Evolutionary conservation across 2,888 invertebrate species (phyloP).

Genomic region (Caenorhabditis panamensis): DNA sequence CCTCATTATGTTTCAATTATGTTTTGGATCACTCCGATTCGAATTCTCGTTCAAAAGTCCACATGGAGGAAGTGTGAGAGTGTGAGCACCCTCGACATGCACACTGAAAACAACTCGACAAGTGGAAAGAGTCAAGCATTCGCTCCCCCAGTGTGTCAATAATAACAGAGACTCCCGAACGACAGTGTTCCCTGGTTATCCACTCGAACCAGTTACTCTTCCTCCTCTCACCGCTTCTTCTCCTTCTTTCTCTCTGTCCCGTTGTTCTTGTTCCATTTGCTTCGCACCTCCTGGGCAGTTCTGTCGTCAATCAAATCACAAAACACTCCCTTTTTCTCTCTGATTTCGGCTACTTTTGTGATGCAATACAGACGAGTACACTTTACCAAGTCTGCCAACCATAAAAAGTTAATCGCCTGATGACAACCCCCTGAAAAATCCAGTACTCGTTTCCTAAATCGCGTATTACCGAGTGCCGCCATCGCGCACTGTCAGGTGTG

Average conservation of each 20-base stretch:
- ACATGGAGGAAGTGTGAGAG: background rate
- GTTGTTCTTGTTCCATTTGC: slow-evolving; percentile 2
- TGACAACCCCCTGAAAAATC: slow-evolving; percentile 28
- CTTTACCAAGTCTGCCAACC: slow-evolving; percentile 44
- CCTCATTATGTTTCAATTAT: background rate
- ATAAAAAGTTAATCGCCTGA: slow-evolving; percentile 53
- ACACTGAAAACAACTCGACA: slow-evolving; percentile 22
- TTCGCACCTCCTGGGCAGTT: too few species aligned
- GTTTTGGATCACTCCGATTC: background rate
- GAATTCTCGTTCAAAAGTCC: background rate
- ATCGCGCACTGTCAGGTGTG: background rate
- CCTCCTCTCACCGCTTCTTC: slow-evolving; percentile 1
- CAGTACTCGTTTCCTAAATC: slow-evolving; percentile 25
- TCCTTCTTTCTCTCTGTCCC: slow-evolving; percentile 10
- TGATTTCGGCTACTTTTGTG: background rate
- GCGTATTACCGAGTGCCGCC: slow-evolving; percentile 21
- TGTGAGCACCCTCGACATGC: background rate
- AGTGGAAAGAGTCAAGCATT: slow-evolving; percentile 12
- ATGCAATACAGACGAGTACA: background rate
- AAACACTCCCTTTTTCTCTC: background rate
- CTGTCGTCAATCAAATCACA: background rate
- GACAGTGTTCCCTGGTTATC: slow-evolving; percentile 5
- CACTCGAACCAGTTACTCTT: slow-evolving; percentile 28
- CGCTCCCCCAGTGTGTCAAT: background rate
- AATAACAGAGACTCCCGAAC: background rate